A percentile compares a stretch with the other conserved stretches of the same genome.
Conservation (phyloP, 2,113 vertebrate genomes). For the Rafetus swinhoei region DNA sequence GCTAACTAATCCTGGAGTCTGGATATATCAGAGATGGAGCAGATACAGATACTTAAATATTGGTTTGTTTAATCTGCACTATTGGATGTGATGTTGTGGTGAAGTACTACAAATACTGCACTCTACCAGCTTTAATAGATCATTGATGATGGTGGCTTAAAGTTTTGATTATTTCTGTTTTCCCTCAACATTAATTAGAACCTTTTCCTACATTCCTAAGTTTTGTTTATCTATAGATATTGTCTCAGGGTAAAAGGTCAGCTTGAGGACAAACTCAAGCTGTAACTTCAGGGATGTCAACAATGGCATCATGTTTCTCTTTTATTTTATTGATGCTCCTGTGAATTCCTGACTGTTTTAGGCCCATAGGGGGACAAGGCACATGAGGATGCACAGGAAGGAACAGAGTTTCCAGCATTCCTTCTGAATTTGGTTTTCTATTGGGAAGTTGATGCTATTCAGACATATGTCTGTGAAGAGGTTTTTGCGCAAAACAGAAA, state of each 20-base stretch:
- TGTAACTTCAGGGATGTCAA: neutral
- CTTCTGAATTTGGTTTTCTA: neutral
- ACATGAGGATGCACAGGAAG: neutral
- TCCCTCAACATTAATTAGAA: neutral
- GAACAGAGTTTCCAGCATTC: neutral
- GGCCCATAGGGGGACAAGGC: neutral
- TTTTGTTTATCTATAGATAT: neutral
- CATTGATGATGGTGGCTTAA: neutral
- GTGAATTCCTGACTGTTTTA: neutral
- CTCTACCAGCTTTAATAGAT: neutral
- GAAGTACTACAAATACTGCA: neutral
- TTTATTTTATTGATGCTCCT: neutral
- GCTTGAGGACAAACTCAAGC: neutral
- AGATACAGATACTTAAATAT: neutral
- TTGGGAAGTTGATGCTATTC: neutral
- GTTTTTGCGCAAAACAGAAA: fast-evolving
- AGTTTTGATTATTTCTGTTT: neutral
- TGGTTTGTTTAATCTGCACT: constrained; percentile 14
- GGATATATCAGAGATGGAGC: neutral
- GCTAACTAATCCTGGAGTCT: constrained; percentile 21
- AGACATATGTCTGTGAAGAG: neutral
- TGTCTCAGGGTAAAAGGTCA: neutral
- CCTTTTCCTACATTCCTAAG: neutral
- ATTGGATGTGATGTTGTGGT: neutral
- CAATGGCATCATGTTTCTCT: neutral